phyloP scores from a whole-genome alignment of 1,140 invertebrate species.

The Homalodisca vitripennis region DNA sequence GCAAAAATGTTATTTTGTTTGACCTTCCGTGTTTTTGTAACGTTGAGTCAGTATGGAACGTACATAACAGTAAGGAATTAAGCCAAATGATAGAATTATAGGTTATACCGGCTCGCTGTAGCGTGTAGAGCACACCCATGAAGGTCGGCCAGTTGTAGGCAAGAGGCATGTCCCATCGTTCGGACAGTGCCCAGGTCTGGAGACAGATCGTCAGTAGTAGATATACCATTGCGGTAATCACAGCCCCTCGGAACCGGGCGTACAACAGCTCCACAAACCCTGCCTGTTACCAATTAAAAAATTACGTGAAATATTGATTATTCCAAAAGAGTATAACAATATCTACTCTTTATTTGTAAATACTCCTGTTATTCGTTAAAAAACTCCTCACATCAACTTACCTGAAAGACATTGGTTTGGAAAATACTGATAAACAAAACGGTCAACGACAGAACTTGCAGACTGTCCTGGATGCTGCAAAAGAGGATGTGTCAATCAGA shows the following conservation, averaged over 20 bases:
- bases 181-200: slow-evolving; percentile 29
- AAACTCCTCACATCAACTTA: background rate
- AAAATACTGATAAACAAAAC: slow-evolving; percentile 36
- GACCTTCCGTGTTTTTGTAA: too few relatives aligned
- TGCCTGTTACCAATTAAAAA: slow-evolving; percentile 30
- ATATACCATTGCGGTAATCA: slow-evolving; percentile 31
- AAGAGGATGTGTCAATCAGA: too few relatives aligned
- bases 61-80: too few relatives aligned
- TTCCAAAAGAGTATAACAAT: too few relatives aligned
- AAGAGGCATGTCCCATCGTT: slow-evolving; percentile 31
- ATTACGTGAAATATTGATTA: too few relatives aligned
- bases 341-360: too few relatives aligned
- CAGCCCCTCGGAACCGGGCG: slow-evolving; percentile 34
- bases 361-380: too few relatives aligned
- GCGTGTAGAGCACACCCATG: slow-evolving; percentile 31
- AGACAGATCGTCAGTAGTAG: slow-evolving; percentile 34
- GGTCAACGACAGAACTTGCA: slow-evolving; percentile 35
- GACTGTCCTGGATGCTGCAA: slow-evolving; percentile 37
- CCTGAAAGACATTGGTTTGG: slow-evolving; percentile 39
- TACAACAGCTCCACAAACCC: slow-evolving; percentile 36
- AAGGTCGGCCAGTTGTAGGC: slow-evolving; percentile 35
- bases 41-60: too few relatives aligned
- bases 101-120: slow-evolving; percentile 36
- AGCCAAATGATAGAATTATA: too few relatives aligned
- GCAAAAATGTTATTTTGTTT: too few relatives aligned